A percentile compares a stretch with the other conserved stretches of the same genome.
Evolutionary conservation across 2,797 vertebrate species (phyloP).

Genomic region (Parambassis ranga): DNA sequence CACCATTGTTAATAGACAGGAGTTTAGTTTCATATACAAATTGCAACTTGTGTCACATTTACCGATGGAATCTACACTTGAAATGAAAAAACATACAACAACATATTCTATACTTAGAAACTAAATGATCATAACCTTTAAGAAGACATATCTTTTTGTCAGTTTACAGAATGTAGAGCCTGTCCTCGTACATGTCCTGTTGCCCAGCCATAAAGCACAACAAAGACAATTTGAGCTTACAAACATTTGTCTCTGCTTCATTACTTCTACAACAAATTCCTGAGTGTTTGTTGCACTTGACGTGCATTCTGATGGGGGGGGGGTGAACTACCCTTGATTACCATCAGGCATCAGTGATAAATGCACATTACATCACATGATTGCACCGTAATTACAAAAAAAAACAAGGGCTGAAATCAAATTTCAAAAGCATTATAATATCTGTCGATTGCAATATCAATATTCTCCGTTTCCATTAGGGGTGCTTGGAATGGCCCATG

Average conservation of each 20-base stretch:
- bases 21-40: too few relatives aligned
- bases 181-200: background rate
- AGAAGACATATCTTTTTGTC: too few relatives aligned
- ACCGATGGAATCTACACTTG: too few relatives aligned
- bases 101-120: too few relatives aligned
- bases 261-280: background rate
- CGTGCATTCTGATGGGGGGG: background rate
- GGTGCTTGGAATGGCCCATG: constrained; percentile 44
- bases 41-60: too few relatives aligned
- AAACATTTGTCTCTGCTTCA: background rate
- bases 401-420: constrained; percentile 66
- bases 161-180: background rate
- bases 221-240: background rate
- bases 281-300: background rate
- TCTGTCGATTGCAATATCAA: constrained; percentile 74
- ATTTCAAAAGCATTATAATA: constrained; percentile 69
- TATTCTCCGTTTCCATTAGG: constrained; percentile 63
- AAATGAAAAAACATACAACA: too few relatives aligned
- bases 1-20: too few relatives aligned
- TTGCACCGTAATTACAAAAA: constrained; percentile 68
- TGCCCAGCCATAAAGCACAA: background rate
- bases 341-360: constrained; percentile 38
- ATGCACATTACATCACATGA: constrained; percentile 65
- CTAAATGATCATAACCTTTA: too few relatives aligned
- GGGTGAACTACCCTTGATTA: constrained; percentile 26